A percentile compares a stretch with the other conserved stretches of the same genome.
Conservation (phyloP, 1,140 invertebrate species). For the Drosophila seguyi region DNA sequence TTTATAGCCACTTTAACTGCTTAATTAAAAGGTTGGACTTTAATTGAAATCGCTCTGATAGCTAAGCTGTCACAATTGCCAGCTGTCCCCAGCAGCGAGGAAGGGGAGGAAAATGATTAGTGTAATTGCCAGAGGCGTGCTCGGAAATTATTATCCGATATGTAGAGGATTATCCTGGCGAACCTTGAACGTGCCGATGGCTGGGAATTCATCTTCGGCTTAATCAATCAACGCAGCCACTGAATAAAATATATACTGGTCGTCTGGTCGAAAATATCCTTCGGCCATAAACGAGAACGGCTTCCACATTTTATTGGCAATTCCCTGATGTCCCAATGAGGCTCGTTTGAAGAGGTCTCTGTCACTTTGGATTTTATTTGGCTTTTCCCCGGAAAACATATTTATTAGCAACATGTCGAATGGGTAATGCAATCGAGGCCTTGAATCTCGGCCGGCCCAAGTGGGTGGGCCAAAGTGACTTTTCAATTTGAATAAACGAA, state of each 20-base stretch:
- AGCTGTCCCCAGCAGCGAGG: constrained; percentile 9
- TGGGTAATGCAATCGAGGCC: constrained; percentile 73
- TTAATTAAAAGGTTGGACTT: constrained; percentile 71
- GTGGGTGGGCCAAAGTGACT: constrained; percentile 52
- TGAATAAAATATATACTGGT: constrained; percentile 43
- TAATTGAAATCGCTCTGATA: constrained; percentile 61
- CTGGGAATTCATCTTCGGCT: constrained; percentile 27
- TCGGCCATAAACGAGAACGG: constrained; percentile 27
- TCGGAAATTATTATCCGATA: constrained; percentile 45
- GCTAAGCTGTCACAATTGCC: constrained; percentile 47
- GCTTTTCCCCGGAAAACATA: constrained; percentile 55
- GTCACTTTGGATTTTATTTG: constrained; percentile 51
- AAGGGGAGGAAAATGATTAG: constrained; percentile 29
- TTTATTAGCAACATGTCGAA: constrained; percentile 78
- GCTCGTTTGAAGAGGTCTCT: constrained; percentile 25
- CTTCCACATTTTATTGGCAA: constrained; percentile 43
- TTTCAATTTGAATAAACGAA: constrained; percentile 79
- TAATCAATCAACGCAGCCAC: constrained; percentile 34
- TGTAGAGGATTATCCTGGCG: constrained; percentile 27
- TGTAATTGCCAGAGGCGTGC: constrained; percentile 31
- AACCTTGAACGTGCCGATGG: constrained; percentile 6
- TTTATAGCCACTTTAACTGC: constrained; percentile 66
- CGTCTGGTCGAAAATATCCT: constrained; percentile 20
- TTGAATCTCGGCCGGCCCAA: constrained; percentile 48
- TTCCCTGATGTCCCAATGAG: constrained; percentile 42